Evolutionary conservation across 1,140 invertebrate genomes (phyloP), one percentile per base, ranked within the genome.

Genomic region (Heliconius congener): DNA sequence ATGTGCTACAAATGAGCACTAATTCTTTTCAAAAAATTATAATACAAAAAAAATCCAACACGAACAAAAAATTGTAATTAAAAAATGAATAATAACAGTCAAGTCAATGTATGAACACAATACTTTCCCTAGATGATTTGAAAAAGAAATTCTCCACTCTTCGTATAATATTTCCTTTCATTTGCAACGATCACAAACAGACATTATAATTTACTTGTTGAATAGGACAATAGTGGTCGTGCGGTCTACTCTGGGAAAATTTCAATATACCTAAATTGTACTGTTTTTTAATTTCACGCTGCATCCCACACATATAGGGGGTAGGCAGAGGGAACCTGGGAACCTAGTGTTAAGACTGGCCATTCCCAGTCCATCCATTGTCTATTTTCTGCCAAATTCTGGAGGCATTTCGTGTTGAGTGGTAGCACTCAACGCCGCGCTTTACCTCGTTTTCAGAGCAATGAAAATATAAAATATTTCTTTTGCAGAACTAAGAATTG

Each of bases 111-210:
- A 27, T 11, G 19, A 57, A 57, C 3, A 23, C 11, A 66, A 66
- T 30, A 27, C 60, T 30, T 13, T 11, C 11, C 27, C 27, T 16
- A 27, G 60, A 66, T 9, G 23, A 66, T 30, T 27, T 46, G 30
- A 30, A 30, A 66, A 66, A 16, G 27, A 66, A 66, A 4, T 52
- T 57, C 55, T 57, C 19, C n/a, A 74, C 27, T 66, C 27, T 27
- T 42, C 46, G 74, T 66, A 60, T 55, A 74, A 79, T 74, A 57
- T 79, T 78, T 79, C 60, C 73, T 71, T 79, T 74, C 46, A 79
- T 74, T 74, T 71, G 50, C 37, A 71, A 66, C 73, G 78, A 79
- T 79, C 78, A 79, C 74, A 79, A 79, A 75, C 78, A 79, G 50
- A 50, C 57, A 72, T 74, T 50, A 74, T 75, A 79, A 79, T 79